phyloP scores from a whole-genome alignment of 2,797 vertebrate species.

The Xerus rutilus region DNA sequence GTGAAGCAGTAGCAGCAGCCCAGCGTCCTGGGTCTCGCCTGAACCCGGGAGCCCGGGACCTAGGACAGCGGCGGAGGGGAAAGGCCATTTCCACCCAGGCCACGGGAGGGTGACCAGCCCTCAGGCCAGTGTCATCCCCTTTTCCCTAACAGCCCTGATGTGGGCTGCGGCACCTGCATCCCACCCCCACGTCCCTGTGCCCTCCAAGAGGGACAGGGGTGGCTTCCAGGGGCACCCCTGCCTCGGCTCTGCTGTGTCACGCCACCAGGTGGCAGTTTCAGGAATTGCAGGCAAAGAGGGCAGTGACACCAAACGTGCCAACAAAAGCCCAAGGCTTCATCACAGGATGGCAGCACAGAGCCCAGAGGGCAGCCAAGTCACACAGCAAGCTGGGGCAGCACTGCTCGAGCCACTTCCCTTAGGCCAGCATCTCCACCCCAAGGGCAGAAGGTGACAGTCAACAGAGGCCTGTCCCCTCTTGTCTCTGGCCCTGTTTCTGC shows the following conservation, averaged over 20 bases:
- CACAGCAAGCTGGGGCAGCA: neutral
- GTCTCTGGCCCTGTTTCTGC: neutral
- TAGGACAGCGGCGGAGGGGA: neutral
- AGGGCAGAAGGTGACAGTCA: neutral
- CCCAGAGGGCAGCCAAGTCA: neutral
- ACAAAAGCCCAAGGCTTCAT: neutral
- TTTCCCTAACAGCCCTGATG: neutral
- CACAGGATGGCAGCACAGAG: neutral
- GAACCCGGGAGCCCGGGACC: constrained; percentile 20
- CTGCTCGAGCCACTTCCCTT: neutral
- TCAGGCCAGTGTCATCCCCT: neutral
- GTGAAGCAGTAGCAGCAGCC: neutral
- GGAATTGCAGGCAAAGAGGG: constrained; percentile 53
- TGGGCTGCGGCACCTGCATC: neutral
- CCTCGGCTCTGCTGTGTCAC: neutral
- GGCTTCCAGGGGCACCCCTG: neutral
- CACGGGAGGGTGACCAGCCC: too few species aligned
- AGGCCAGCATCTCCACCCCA: neutral
- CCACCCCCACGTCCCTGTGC: neutral
- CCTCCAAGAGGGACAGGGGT: neutral
- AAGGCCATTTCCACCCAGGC: neutral
- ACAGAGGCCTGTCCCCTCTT: neutral
- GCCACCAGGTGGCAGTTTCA: neutral
- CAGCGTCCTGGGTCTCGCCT: neutral
- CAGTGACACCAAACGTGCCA: accelerated